A percentile compares a stretch with the other conserved stretches of the same genome.
These are phyloP conservation scores for Manis javanica DNA, from an alignment of 2,797 vertebrate genomes.

Conservation along the genomic window DNA sequence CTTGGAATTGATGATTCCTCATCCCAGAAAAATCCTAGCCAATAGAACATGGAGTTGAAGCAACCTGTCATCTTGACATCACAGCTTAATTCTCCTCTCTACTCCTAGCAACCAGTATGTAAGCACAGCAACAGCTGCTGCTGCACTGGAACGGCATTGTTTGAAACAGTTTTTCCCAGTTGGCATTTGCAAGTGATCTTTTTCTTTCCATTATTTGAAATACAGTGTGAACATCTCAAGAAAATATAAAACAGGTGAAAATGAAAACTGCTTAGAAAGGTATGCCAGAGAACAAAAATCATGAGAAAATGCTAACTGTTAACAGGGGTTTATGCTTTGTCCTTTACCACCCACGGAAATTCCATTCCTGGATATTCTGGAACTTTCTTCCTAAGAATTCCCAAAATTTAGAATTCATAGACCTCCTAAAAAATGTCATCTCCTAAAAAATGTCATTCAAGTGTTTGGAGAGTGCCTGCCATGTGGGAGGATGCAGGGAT, in stretches of 20 bases:
- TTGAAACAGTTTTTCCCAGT: conserved; percentile 76
- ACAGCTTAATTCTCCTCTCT: background rate
- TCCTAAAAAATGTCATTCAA: background rate
- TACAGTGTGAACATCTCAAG: conserved; percentile 66
- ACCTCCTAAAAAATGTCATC: background rate
- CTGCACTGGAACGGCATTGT: conserved; percentile 56
- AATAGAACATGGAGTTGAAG: background rate
- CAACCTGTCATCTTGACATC: conserved; percentile 29
- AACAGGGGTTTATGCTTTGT: background rate
- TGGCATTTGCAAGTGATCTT: conserved; percentile 77
- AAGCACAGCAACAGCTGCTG: conserved; percentile 71
- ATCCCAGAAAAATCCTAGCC: conserved; percentile 1
- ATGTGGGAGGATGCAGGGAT: background rate
- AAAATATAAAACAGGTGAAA: conserved; percentile 71
- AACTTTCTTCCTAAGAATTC: background rate
- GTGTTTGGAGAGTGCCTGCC: background rate
- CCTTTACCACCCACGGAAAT: conserved; percentile 5
- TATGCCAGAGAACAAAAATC: background rate
- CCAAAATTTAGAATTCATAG: conserved; percentile 35
- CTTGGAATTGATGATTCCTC: background rate
- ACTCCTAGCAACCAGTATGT: conserved; percentile 49
- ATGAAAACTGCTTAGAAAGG: conserved; percentile 46
- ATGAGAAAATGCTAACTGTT: background rate
- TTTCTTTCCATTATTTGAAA: conserved; percentile 68
- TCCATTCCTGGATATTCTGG: background rate